Evolutionary conservation across 2,113 vertebrate species (phyloP), one percentile per base, ranked within the genome.

Genomic region (Poicephalus gulielmi): DNA sequence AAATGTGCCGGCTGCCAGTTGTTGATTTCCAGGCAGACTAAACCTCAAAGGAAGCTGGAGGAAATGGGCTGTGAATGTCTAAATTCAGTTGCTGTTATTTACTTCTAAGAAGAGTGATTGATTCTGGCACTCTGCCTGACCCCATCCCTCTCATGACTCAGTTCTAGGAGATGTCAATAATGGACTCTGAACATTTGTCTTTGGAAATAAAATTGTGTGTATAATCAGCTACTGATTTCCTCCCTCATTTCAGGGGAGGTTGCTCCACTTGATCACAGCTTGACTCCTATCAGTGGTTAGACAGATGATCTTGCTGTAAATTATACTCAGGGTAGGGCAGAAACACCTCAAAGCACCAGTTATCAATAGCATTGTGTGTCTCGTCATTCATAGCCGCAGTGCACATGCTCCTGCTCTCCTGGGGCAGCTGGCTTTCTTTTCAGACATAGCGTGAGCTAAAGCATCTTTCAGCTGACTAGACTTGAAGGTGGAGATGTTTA

Each of bases 401-500:
- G 55, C 71, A 27, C 5, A 0, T 25, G 90, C 25, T 92, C 50
- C 70, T 0, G 6, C 85, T 76, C 60, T 31, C 69, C 66, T 50
- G 76, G 57, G 92, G n/a, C 84, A 60, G 37, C 63, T 63, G 87
- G 24, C 92, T 88, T 70, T 79, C 53, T 63, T 75, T 39, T 16
- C 35, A 67, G 68, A 9, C 68, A 15, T 1, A 14, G 49, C 1
- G 30, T 0, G 11, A 92, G 71, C 88, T 93, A 6, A 92, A 71
- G 60, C 23, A 23, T 28, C 76, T 64, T 66, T 59, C 92, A 68
- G 46, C 10, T 71, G 69, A n/a, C 73, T 9, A 1, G 66, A 30
- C 57, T 86, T 37, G 83, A 55, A 88, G 78, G 92, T 80, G 91
- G 82, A 88, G 83, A 13, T 62, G n/a, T 93, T 86, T 75, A 64